Evolutionary conservation across 2,113 vertebrate species (phyloP).

Genomic region (Falco punctatus): DNA sequence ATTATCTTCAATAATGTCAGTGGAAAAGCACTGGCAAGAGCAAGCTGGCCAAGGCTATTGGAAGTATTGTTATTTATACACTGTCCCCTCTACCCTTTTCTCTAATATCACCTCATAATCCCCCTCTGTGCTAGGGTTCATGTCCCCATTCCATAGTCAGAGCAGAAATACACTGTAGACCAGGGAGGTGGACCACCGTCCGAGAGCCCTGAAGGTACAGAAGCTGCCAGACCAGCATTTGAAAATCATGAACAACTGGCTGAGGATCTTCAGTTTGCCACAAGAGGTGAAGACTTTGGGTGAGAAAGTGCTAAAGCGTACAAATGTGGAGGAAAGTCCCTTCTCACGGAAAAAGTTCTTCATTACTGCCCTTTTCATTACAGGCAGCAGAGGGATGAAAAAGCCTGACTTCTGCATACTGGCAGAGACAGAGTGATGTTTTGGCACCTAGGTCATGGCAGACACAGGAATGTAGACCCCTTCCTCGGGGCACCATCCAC

Average conservation of each 20-base stretch:
- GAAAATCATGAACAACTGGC: neutral
- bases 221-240: accelerated
- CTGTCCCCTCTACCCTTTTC: accelerated
- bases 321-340: neutral
- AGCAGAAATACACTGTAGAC: neutral
- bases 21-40: neutral
- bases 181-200: neutral
- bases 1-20: neutral
- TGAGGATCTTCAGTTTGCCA: neutral
- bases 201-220: accelerated
- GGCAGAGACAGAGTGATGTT: neutral
- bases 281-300: neutral
- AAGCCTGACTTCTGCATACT: neutral
- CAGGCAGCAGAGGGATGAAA: neutral
- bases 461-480: neutral
- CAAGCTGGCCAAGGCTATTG: neutral
- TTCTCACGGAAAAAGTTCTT: neutral
- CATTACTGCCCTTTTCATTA: neutral
- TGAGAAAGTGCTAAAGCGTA: neutral
- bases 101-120: neutral
- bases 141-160: neutral
- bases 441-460: neutral
- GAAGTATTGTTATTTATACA: neutral
- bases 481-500: neutral
- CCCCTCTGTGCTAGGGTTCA: neutral